phyloP scores from a whole-genome alignment of 1,140 invertebrate genomes.

The Bradysia coprophila region DNA sequence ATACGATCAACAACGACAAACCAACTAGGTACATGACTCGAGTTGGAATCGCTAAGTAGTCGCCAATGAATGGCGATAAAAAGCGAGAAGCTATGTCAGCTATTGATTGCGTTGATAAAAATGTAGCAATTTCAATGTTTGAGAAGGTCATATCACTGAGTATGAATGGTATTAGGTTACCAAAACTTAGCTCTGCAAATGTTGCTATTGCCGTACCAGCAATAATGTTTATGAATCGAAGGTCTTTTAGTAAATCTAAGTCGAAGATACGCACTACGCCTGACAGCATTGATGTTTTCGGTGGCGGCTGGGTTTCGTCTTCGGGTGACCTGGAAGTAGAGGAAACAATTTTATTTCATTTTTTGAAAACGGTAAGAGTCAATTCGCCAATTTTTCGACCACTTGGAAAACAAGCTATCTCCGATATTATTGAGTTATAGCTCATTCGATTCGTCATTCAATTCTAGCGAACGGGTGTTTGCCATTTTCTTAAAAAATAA shows the following conservation, averaged over 20 bases:
- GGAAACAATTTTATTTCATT: too few relatives aligned
- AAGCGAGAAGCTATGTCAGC: conserved; percentile 38
- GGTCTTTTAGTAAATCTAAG: conserved; percentile 40
- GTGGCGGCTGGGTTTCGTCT: too few relatives aligned
- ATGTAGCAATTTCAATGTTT: conserved; percentile 33
- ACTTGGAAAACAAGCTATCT: too few relatives aligned
- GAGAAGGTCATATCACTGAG: conserved; percentile 32
- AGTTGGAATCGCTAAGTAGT: conserved; percentile 33
- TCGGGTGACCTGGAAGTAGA: too few relatives aligned
- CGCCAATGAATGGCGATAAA: conserved; percentile 38
- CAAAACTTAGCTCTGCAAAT: conserved; percentile 49
- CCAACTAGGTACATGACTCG: conserved; percentile 40
- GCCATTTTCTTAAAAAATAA: too few relatives aligned
- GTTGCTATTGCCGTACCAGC: conserved; percentile 43
- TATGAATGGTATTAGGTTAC: conserved; percentile 46
- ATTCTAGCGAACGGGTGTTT: too few relatives aligned
- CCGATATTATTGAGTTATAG: too few relatives aligned
- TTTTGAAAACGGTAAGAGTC: too few relatives aligned
- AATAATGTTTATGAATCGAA: conserved; percentile 43
- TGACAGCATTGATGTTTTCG: too few relatives aligned
- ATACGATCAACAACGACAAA: conserved; percentile 30
- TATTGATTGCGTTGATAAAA: conserved; percentile 36
- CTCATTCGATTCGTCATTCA: too few relatives aligned
- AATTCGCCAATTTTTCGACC: too few relatives aligned
- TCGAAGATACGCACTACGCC: conserved; percentile 51